Percentiles rank a stretch among this genome's conserved stretches.
These are phyloP conservation scores for Myrmecophaga tridactyla DNA, from an alignment of 2,113 vertebrate species.

Conservation along the genomic window DNA sequence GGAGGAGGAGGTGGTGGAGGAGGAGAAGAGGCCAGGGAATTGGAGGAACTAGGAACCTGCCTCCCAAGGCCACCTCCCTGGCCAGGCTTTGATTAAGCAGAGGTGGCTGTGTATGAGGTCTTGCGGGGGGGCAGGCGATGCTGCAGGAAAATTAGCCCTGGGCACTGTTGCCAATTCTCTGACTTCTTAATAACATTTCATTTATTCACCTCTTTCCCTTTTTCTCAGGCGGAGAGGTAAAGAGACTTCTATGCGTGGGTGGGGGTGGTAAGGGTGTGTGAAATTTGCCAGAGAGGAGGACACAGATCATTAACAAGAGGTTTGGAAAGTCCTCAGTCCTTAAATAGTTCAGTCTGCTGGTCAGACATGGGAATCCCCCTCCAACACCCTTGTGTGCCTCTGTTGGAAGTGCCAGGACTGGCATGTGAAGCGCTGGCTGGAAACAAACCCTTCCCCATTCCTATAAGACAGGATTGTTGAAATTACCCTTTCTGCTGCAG, in stretches of 20 bases:
- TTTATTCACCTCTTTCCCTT: not conserved
- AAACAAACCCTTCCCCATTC: not conserved
- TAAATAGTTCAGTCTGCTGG: not conserved
- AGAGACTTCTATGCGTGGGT: not conserved
- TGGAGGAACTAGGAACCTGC: not conserved
- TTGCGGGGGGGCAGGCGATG: too few relatives aligned
- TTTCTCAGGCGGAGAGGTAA: not conserved
- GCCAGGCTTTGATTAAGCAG: not conserved
- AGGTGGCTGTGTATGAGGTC: not conserved
- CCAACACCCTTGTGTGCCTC: accelerated
- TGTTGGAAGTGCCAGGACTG: not conserved
- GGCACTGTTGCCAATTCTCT: not conserved
- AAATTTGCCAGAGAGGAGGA: not conserved
- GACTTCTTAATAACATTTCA: not conserved
- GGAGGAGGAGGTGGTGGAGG: too few relatives aligned
- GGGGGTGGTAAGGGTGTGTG: too few relatives aligned
- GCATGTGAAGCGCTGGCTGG: not conserved
- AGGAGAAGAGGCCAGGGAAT: not conserved
- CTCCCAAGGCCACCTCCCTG: not conserved
- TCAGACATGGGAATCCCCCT: too few relatives aligned
- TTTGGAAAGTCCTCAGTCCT: not conserved
- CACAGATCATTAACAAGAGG: not conserved
- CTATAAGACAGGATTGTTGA: not conserved
- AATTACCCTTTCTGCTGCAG: not conserved
- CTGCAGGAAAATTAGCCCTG: not conserved